Evolutionary conservation across 2,113 vertebrate genomes (phyloP).

Genomic region (Oncorhynchus gorbuscha): DNA sequence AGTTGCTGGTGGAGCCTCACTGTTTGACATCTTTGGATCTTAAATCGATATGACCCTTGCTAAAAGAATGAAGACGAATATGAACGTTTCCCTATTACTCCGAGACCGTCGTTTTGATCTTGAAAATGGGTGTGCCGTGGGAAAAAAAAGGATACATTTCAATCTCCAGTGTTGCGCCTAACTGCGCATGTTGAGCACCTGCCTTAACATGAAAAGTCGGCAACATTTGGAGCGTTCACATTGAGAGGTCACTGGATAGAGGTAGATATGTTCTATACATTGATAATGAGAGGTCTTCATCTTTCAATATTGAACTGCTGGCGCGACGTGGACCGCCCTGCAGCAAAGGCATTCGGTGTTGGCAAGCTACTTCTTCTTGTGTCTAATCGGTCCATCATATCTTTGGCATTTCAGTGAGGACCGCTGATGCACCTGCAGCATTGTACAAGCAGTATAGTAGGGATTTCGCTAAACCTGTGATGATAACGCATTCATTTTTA

Average conservation of each 20-base stretch:
- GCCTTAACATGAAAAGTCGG: conserved; percentile 41
- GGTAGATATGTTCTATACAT: conserved; percentile 32
- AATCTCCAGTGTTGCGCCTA: neutral
- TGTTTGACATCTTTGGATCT: neutral
- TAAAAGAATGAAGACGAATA: no score
- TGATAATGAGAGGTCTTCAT: conserved; percentile 15
- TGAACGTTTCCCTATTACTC: neutral
- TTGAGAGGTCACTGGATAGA: neutral
- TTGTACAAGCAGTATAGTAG: neutral
- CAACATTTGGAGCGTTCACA: conserved; percentile 15
- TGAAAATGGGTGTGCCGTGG: conserved; percentile 37
- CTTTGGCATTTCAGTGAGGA: conserved; percentile 15
- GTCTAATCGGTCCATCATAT: conserved; percentile 10
- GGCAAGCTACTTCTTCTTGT: conserved; percentile 13
- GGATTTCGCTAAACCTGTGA: conserved; percentile 16
- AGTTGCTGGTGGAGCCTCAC: neutral
- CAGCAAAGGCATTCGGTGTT: conserved; percentile 43
- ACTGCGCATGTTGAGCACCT: conserved; percentile 24
- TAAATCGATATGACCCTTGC: no score
- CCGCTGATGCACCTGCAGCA: conserved; percentile 41
- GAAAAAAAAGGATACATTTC: conserved; percentile 13
- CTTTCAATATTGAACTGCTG: conserved; percentile 21
- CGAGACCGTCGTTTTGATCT: neutral
- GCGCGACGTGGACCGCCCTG: conserved; percentile 51
- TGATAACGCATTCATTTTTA: conserved; percentile 46